Percentiles rank a stretch among this genome's conserved stretches.
phyloP scores from a whole-genome alignment of 2,888 invertebrate genomes.

The Nomada lathburiana region DNA sequence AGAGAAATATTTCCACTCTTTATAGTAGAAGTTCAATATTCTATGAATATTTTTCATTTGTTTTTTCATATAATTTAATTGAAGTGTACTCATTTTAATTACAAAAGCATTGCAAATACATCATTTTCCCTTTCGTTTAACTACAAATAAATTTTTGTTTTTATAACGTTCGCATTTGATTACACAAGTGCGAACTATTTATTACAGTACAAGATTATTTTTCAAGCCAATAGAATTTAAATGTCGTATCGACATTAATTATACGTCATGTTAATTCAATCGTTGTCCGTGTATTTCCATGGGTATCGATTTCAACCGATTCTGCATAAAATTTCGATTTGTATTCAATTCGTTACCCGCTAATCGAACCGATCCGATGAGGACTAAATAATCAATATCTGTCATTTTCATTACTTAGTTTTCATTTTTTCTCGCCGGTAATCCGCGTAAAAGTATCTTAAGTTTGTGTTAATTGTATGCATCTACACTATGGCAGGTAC shows the following conservation, averaged over 20 bases:
- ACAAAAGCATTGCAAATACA: too few species aligned
- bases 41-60: too few species aligned
- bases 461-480: conserved; percentile 14
- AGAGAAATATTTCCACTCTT: too few species aligned
- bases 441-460: background rate
- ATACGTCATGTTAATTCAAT: conserved; percentile 30
- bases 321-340: conserved; percentile 42
- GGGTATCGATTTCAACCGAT: conserved; percentile 19
- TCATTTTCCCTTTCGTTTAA: too few species aligned
- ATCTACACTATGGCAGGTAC: background rate
- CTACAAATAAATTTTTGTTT: background rate
- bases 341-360: conserved; percentile 39
- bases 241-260: conserved; percentile 3
- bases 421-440: background rate
- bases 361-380: conserved; percentile 32
- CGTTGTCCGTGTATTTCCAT: conserved; percentile 21
- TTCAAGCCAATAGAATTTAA: background rate
- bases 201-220: background rate
- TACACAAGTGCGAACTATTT: background rate
- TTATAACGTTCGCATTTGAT: background rate
- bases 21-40: too few species aligned
- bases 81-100: too few species aligned
- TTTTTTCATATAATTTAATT: too few species aligned
- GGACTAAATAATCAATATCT: conserved; percentile 31
- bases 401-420: conserved; percentile 23